These are phyloP conservation scores for Sarcophaga subvicina DNA, from an alignment of 2,888 invertebrate genomes.

Conservation along the genomic window DNA sequence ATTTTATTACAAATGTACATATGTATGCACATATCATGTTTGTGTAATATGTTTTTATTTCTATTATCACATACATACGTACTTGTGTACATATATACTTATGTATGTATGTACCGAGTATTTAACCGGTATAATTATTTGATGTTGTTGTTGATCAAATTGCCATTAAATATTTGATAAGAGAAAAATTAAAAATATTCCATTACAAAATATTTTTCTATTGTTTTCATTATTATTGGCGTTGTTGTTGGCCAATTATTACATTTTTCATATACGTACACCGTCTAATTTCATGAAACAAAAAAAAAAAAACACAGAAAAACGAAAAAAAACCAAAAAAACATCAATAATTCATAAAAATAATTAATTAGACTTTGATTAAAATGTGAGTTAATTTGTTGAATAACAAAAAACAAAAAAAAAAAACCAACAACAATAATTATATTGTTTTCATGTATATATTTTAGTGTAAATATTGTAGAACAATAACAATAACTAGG, in stretches of 20 bases:
- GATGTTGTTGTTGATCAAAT: constrained; percentile 53
- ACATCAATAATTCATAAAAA: constrained; percentile 39
- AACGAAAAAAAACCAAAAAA: not conserved
- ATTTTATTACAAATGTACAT: not conserved
- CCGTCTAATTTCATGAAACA: not conserved
- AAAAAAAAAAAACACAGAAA: not conserved
- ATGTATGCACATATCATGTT: too few species aligned
- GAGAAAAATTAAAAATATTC: constrained; percentile 47
- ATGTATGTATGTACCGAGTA: not conserved
- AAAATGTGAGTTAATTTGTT: constrained; percentile 48
- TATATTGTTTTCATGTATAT: constrained; percentile 15
- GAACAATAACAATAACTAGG: too few species aligned
- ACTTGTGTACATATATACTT: not conserved
- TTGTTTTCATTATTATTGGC: not conserved
- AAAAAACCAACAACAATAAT: too few species aligned
- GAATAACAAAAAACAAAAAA: not conserved
- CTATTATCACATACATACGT: not conserved
- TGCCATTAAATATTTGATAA: constrained; percentile 58
- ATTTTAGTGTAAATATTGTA: too few species aligned
- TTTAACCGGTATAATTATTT: constrained; percentile 32
- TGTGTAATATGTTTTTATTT: too few species aligned
- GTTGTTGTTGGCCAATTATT: not conserved
- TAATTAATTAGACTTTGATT: constrained; percentile 55
- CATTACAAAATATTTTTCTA: constrained; percentile 9
- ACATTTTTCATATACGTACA: not conserved